A percentile compares a stretch with the other conserved stretches of the same genome.
phyloP scores from a whole-genome alignment of 2,113 vertebrate species.

The Pterocles gutturalis region DNA sequence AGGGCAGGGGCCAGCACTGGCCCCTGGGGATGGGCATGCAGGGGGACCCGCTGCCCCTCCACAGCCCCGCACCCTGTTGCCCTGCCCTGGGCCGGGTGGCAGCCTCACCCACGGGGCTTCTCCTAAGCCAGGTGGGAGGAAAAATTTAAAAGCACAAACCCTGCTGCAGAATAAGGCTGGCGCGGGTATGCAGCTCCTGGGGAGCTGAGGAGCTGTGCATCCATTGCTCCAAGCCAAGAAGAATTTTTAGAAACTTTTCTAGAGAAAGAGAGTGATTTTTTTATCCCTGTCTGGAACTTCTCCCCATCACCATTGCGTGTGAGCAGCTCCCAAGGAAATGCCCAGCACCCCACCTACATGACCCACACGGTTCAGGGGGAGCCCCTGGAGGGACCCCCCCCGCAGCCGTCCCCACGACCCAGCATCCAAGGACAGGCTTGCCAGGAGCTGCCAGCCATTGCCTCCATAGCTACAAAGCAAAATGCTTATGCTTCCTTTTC shows the following conservation, averaged over 20 bases:
- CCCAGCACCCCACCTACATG: not conserved
- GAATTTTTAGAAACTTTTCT: not conserved
- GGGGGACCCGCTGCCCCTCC: not conserved
- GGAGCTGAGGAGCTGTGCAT: not conserved
- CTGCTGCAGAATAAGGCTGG: not conserved
- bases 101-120: not conserved
- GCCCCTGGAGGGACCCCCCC: not conserved
- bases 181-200: rapidly evolving
- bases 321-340: not conserved
- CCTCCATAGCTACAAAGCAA: not conserved
- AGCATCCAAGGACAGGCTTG: not conserved
- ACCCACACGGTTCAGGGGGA: rapidly evolving
- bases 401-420: not conserved
- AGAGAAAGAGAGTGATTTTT: not conserved
- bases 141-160: not conserved
- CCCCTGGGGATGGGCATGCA: not conserved
- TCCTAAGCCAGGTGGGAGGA: not conserved
- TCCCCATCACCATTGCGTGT: not conserved
- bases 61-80: rapidly evolving
- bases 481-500: not conserved
- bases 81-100: rapidly evolving
- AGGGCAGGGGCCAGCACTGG: not conserved
- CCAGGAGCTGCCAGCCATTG: not conserved
- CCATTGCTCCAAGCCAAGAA: rapidly evolving
- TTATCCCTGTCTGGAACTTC: rapidly evolving